Base-by-base conservation (phyloP, 2,797 vertebrate genomes). In the Lophius americanus region DNA sequence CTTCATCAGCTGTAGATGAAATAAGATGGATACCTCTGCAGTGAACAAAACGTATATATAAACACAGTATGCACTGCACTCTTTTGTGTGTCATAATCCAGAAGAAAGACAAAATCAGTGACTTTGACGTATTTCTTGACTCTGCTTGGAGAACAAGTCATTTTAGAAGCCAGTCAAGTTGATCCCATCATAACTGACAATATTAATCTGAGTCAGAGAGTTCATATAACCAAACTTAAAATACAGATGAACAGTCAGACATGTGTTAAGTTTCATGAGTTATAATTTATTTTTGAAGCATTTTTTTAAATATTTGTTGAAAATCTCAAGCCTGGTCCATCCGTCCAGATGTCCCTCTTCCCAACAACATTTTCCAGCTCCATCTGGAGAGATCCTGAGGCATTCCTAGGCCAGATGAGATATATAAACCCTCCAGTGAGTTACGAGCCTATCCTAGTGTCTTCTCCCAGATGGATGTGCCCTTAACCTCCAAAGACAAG, bases 1-100 rank as follows among this genome's bases (percentile, higher is more conserved):
- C 88, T 95, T 98, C 88, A 99, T 90, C 76, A 99, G 94, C 97
- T 98, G 87, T 1, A 9, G 33, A 41, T 0, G 8, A 7, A 59
- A 43, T 0, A 5, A 60, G 8, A 50, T 3, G 11, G 11, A 38
- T 1, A 8, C 23, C n/a, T 53, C 11, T 4, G 39, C 7, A 13
- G 32, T 36, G 4, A 64, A 41, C 39, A 41, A 9, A 41, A 23
- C 23, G 23, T 11, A 9, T 3, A 38, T 49, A 49, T 23, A 32
- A 61, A 12, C 4, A 39, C 5, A 41, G 11, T 10, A 1, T 2
- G 9, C 23, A 23, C 23, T 23, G 23, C 23, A 23, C 23, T 23
- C 23, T 23, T 51, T 49, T 60, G 9, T 54, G 52, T 56, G 39
- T 37, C 41, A 44, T 60, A 51, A 5, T 66, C 43, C 44, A 11